Conservation (phyloP, 2,113 vertebrate species). For the Pogonocichla stellata region DNA sequence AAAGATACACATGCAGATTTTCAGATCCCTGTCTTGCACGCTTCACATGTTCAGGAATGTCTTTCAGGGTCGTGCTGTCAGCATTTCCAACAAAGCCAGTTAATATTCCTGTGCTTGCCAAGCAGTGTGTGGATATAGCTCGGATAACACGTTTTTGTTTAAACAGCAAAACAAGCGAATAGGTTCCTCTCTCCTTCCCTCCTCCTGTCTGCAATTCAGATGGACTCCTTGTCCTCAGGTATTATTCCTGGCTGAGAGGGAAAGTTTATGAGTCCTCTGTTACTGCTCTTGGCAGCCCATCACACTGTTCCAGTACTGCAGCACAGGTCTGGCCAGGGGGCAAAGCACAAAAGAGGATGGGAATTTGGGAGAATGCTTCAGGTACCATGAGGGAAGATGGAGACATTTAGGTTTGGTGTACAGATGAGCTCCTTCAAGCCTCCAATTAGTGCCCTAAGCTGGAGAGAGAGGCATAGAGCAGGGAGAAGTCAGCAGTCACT, state of each 20-base stretch:
- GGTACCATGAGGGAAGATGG: neutral
- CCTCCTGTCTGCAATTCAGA: slow-evolving; percentile 28
- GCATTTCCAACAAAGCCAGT: neutral
- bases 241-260: slow-evolving; percentile 50
- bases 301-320: slow-evolving; percentile 27
- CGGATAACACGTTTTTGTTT: slow-evolving; percentile 8
- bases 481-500: neutral
- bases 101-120: neutral
- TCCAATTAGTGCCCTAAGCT: neutral
- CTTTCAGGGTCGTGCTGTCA: neutral
- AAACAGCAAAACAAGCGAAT: slow-evolving; percentile 27
- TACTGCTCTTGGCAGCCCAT: slow-evolving; percentile 54
- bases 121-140: neutral
- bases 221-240: slow-evolving; percentile 9
- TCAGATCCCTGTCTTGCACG: neutral
- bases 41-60: neutral
- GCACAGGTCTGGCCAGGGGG: slow-evolving; percentile 18
- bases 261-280: slow-evolving; percentile 35
- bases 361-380: slow-evolving; percentile 5
- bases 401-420: neutral
- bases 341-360: neutral
- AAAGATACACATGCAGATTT: neutral
- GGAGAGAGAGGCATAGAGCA: neutral
- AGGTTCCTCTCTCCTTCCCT: slow-evolving; percentile 7
- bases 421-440: neutral